Evolutionary conservation across 2,113 vertebrate species (phyloP), one percentile per base, ranked within the genome.

Genomic region (Suncus etruscus): DNA sequence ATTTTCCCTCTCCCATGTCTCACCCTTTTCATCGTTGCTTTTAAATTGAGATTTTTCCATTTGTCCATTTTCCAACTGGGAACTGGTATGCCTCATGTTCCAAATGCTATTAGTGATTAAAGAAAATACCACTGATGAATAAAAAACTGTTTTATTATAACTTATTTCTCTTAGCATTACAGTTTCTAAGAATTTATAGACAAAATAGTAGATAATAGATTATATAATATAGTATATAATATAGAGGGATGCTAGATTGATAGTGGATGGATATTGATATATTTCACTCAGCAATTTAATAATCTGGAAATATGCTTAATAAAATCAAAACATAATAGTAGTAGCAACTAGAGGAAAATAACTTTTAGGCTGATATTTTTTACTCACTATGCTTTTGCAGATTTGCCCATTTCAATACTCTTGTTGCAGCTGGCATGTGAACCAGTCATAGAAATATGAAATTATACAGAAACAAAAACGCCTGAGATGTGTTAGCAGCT

Each of bases 11-110:
- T 92, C 90, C 91, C 95, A 94, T 58, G 2, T 29, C 91, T 73
- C 75, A 91, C 89, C 68, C 91, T 96, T 94, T 83, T 61, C 86
- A 96, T 96, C 85, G 75, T 85, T 96, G 22, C 0, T 1, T 76
- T 76, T 95, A 91, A 85, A 83, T 8, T 89, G 94, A 86, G 86
- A 68, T 88, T 14, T 86, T 93, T 93, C 39, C 94, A 83, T 24
- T 20, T 20, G 6, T 61, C 89, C 90, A 20, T 1, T 1, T 76
- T 78, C 95, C 92, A 87, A 82, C 8, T 89, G 94, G 89, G 86
- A 68, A 88, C 12, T 84, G 94, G 93, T 93, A 83, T 20, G 31
- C 20, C 87, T 91, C 85, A 74, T 75, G 91, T 96, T 94, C 92
- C 96, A 93, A 90, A 94, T 76, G 15, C 89, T 32, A 12, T 47